Conservation (phyloP, 2,113 vertebrate species). For the Rousettus leschenaultii region DNA sequence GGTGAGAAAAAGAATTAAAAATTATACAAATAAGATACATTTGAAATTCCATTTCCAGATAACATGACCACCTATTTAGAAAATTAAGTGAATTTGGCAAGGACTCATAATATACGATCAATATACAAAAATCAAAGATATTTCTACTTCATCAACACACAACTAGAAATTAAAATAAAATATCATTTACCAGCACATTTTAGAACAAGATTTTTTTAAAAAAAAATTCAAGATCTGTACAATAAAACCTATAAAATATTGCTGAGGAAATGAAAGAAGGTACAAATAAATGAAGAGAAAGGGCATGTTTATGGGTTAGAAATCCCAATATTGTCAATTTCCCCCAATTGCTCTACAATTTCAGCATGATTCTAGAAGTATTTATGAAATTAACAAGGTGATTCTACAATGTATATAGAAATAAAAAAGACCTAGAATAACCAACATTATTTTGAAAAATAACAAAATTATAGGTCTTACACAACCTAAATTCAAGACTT, state of each 20-base stretch:
- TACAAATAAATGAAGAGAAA: not conserved
- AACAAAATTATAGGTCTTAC: not conserved
- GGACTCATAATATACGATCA: not conserved
- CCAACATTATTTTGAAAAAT: not conserved
- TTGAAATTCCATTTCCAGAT: not conserved
- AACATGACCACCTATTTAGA: not conserved
- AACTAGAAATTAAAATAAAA: not conserved
- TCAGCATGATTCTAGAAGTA: not conserved
- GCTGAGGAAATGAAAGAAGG: not conserved
- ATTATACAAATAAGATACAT: not conserved
- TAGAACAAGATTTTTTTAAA: not conserved
- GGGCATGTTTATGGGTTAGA: not conserved
- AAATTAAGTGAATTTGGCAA: not conserved
- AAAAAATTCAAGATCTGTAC: not conserved
- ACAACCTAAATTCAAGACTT: not conserved
- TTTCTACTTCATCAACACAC: not conserved
- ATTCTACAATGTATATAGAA: not conserved
- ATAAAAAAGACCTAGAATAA: not conserved
- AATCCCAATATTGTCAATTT: not conserved
- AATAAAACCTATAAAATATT: not conserved
- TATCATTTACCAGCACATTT: not conserved
- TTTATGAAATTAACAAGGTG: not conserved
- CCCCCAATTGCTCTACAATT: not conserved
- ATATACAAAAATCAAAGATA: not conserved
- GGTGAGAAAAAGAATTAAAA: not conserved